phyloP scores from a whole-genome alignment of 1,140 invertebrate species.

The Nephotettix cincticeps region DNA sequence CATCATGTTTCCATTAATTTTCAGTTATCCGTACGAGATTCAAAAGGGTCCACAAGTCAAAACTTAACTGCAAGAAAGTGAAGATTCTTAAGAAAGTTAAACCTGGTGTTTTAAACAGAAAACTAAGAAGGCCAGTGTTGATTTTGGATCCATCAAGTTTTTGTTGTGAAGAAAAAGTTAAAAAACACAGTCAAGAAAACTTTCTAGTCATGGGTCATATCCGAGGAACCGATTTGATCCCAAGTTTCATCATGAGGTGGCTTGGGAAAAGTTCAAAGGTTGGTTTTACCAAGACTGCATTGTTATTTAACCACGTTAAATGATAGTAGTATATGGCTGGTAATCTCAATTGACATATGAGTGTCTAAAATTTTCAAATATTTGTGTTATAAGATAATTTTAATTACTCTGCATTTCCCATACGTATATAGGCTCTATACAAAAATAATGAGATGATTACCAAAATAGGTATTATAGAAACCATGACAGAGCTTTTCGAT shows the following conservation, averaged over 20 bases:
- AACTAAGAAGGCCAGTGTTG: slow-evolving; percentile 44
- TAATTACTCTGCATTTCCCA: too few species aligned
- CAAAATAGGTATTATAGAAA: too few species aligned
- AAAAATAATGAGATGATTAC: too few species aligned
- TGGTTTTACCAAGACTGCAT: too few species aligned
- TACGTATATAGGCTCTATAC: too few species aligned
- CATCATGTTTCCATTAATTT: slow-evolving; percentile 29
- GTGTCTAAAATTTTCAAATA: too few species aligned
- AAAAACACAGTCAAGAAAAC: slow-evolving; percentile 30
- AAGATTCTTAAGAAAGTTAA: slow-evolving; percentile 46
- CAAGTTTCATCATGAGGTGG: slow-evolving; percentile 54
- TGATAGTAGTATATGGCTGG: too few species aligned
- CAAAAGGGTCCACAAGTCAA: slow-evolving; percentile 43
- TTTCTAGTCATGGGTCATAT: slow-evolving; percentile 56
- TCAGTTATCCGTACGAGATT: slow-evolving; percentile 50
- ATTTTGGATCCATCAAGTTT: slow-evolving; percentile 46
- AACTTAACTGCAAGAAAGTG: slow-evolving; percentile 48
- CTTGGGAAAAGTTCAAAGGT: slow-evolving; percentile 47
- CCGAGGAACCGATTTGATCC: slow-evolving; percentile 45
- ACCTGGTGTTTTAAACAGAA: slow-evolving; percentile 33
- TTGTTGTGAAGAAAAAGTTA: slow-evolving; percentile 47
- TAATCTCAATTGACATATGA: too few species aligned
- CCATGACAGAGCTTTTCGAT: too few species aligned
- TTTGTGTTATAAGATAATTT: too few species aligned
- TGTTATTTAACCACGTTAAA: too few species aligned